A percentile compares a stretch with the other conserved stretches of the same genome.
Conservation (phyloP, 2,888 invertebrate genomes). For the Epinotia ramella region DNA sequence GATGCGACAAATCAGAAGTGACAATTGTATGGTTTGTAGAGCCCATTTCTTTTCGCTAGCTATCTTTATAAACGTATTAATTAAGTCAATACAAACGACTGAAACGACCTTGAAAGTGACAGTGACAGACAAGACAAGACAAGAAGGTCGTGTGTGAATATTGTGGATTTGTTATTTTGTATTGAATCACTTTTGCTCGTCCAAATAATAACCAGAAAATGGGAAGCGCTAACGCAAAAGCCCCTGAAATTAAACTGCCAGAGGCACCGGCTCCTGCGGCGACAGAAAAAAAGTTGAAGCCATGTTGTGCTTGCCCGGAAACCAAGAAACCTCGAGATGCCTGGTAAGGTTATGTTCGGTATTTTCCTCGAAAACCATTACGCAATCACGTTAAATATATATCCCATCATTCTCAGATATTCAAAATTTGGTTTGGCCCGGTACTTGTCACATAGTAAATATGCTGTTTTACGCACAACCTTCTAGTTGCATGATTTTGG, state of each 20-base stretch:
- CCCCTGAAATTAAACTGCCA: conserved; percentile 68
- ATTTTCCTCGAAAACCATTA: conserved; percentile 62
- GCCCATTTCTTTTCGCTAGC: neutral
- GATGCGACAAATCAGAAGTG: too few species aligned
- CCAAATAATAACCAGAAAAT: conserved; percentile 56
- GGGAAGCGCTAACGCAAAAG: conserved; percentile 80
- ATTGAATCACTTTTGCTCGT: conserved; percentile 32
- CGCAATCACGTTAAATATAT: conserved; percentile 80
- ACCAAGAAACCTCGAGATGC: conserved; percentile 95
- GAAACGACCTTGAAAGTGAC: conserved; percentile 26
- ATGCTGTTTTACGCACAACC: neutral
- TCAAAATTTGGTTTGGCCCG: neutral
- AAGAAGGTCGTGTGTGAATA: conserved; percentile 35
- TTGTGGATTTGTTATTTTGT: conserved; percentile 4
- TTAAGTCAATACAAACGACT: conserved; percentile 2
- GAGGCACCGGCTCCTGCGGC: conserved; percentile 65
- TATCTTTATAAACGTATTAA: conserved; percentile 9
- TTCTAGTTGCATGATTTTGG: neutral
- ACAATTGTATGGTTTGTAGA: too few species aligned
- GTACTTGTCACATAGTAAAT: too few species aligned
- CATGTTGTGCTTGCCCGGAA: conserved; percentile 99
- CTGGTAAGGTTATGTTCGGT: conserved; percentile 88
- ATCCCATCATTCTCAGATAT: neutral
- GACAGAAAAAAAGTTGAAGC: conserved; percentile 91
- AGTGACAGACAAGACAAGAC: conserved; percentile 14